Conservation (phyloP, 2,888 invertebrate species). For the Callinectes sapidus region DNA sequence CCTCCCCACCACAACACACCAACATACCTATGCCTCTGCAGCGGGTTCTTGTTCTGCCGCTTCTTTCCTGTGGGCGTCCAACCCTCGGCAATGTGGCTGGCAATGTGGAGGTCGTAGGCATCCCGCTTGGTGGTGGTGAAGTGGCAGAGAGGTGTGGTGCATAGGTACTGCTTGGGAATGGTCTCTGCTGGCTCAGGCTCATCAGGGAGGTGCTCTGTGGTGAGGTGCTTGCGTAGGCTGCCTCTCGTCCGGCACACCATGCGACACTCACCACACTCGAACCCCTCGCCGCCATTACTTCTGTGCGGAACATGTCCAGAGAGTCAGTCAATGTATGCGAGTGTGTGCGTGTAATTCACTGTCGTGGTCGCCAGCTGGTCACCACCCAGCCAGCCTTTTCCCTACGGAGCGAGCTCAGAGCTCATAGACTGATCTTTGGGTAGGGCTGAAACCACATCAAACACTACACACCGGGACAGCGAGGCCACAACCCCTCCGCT, state of each 20-base stretch:
- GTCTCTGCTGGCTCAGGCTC: conserved; percentile 73
- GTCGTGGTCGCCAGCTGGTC: no score
- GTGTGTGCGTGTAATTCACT: no score
- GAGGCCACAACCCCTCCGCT: no score
- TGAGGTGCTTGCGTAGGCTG: conserved; percentile 77
- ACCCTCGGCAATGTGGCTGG: conserved; percentile 77
- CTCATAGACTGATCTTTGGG: no score
- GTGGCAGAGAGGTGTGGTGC: conserved; percentile 74
- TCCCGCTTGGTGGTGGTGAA: conserved; percentile 76
- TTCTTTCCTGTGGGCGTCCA: conserved; percentile 77
- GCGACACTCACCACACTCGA: conserved; percentile 77
- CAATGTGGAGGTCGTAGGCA: conserved; percentile 77
- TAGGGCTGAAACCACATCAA: no score
- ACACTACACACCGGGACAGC: no score
- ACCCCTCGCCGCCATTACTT: conserved; percentile 75
- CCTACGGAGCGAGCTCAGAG: no score
- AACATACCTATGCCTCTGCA: conserved; percentile 77
- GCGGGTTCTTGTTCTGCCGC: conserved; percentile 75
- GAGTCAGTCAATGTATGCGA: no score
- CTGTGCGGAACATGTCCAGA: neutral
- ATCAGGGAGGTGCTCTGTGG: conserved; percentile 75
- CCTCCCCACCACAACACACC: no score
- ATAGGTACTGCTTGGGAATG: conserved; percentile 75
- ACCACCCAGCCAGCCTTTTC: no score
- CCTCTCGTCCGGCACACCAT: conserved; percentile 76